Base-by-base conservation (phyloP, 2,113 vertebrate genomes). In the Nothoprocta perdicaria region DNA sequence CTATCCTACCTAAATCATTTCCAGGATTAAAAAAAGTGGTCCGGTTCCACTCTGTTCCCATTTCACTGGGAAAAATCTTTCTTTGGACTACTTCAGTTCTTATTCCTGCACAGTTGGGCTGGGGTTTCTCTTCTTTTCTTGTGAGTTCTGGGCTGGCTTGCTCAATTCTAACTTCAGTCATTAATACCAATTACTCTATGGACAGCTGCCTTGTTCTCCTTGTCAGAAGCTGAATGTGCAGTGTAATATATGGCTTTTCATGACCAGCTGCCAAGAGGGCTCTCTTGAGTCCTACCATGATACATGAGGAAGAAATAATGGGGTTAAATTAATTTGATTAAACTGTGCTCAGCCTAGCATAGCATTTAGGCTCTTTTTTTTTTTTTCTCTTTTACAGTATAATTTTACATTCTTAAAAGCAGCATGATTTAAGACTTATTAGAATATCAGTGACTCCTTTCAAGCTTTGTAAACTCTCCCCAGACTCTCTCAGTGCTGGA, bases 311-410 rank as follows among this genome's bases (percentile, higher is more conserved):
- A 92, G 92, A 91, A 94, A 93, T 91, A 89, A 92, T 87, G 82
- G 77, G 80, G 75, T 95, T 94, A 95, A 92, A 94, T 90, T 35
- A 84, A 94, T 93, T 93, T 95, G 84, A 95, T 94, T 90, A 94
- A 86, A 57, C 46, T 1, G 1, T 84, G 52, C 15, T 60, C 80
- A 90, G 55, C 50, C 46, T 67, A 84, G 68, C 1, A 1, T 63
- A 73, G 80, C 71, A 87, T 89, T 95, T 66, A 79, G 67, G 60
- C 33, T 91, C 81, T 72, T 77, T 67, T 92, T 94, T 92, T 92
- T 10, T 92, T 94, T 92, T 89, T 11, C 23, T 85, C 12, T 92
- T 85, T 68, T 55, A 14, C 53, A n/a, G 31, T 84, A 52, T 45
- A 68, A 85, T 83, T 85, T 85, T 83, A 52, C n/a, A 75, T 72